A percentile compares a stretch with the other conserved stretches of the same genome.
Conservation (phyloP, 2,797 vertebrate genomes). For the Macrochelys suwanniensis region DNA sequence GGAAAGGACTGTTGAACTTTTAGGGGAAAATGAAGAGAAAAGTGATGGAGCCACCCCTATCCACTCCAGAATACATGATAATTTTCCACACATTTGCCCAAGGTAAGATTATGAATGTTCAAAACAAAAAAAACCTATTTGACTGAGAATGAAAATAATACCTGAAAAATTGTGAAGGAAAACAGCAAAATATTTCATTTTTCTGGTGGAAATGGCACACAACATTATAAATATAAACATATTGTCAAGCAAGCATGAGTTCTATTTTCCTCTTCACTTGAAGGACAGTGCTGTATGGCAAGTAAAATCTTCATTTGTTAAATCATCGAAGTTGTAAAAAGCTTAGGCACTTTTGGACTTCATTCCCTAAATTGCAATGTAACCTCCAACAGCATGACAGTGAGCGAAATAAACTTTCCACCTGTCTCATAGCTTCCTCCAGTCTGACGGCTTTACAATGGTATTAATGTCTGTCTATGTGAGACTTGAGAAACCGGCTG, state of each 20-base stretch:
- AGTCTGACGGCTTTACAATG: background rate
- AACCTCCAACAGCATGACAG: background rate
- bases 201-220: background rate
- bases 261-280: background rate
- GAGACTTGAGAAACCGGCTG: background rate
- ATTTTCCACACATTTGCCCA: background rate
- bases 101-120: background rate
- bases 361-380: background rate
- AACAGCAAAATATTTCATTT: background rate
- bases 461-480: background rate
- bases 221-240: background rate
- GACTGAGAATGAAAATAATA: background rate
- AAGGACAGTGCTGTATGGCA: background rate
- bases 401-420: background rate
- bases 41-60: background rate
- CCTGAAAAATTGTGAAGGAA: background rate
- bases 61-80: background rate
- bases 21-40: background rate
- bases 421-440: background rate
- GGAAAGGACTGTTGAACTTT: background rate
- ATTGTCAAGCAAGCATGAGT: rapidly evolving
- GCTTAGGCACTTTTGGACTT: background rate
- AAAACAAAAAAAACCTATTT: background rate
- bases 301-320: background rate
- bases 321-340: background rate